Conservation (phyloP, 2,113 vertebrate species). For the Motacilla alba region DNA sequence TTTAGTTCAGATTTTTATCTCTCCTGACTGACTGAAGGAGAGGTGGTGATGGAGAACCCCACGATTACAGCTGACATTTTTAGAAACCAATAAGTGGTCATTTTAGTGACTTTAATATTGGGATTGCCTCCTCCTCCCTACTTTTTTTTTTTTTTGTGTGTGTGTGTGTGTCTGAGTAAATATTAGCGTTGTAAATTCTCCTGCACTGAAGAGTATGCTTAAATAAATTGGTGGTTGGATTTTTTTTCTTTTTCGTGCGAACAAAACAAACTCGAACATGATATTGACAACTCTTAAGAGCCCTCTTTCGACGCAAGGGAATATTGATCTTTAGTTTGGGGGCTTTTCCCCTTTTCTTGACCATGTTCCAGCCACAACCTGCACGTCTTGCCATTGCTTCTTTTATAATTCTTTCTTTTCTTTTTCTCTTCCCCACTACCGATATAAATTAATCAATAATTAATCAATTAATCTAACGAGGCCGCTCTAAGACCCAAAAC, state of each 20-base stretch:
- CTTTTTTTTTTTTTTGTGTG: neutral
- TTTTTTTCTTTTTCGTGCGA: neutral
- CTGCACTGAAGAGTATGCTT: neutral
- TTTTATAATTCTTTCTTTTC: neutral
- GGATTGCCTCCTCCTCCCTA: neutral
- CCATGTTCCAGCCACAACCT: neutral
- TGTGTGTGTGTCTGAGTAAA: neutral
- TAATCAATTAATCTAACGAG: neutral
- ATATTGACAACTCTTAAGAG: conserved; percentile 36
- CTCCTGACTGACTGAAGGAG: neutral
- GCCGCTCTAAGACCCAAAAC: neutral
- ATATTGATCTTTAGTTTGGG: neutral
- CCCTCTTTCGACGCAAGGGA: conserved; percentile 6
- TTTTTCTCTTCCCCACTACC: neutral
- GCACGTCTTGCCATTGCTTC: neutral
- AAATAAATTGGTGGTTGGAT: neutral
- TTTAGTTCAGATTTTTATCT: conserved; percentile 42
- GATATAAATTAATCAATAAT: neutral
- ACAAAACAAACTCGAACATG: neutral
- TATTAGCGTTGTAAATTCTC: neutral
- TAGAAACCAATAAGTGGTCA: neutral
- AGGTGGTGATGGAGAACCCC: neutral
- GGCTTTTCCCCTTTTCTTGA: neutral
- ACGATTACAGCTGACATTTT: neutral
- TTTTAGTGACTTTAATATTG: neutral